phyloP scores from a whole-genome alignment of 2,888 invertebrate genomes.

The Epsilonema sp. region DNA sequence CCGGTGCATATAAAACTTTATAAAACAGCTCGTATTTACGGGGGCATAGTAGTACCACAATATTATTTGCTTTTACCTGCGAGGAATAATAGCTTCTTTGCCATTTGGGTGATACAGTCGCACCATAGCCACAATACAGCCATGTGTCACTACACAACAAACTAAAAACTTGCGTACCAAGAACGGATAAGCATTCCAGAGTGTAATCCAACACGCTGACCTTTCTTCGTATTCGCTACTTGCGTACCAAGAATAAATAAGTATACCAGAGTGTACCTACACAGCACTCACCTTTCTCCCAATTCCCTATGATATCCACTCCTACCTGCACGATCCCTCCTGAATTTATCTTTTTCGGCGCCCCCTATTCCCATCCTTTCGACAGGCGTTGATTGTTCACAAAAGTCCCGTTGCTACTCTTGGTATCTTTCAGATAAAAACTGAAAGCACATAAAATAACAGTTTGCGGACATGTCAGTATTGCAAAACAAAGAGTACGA shows the following conservation, averaged over 20 bases:
- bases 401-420: slow-evolving; percentile 96
- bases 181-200: too few relatives aligned
- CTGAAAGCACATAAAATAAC: slow-evolving; percentile 28
- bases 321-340: slow-evolving; percentile 98
- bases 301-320: slow-evolving; percentile 92
- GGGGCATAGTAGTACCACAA: too few relatives aligned
- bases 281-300: slow-evolving; percentile 46
- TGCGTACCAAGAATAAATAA: neutral
- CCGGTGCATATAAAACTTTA: too few relatives aligned
- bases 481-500: too few relatives aligned
- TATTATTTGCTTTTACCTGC: too few relatives aligned
- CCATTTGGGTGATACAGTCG: slow-evolving; percentile 84
- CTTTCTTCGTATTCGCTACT: neutral
- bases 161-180: too few relatives aligned
- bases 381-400: slow-evolving; percentile 79
- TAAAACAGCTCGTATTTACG: too few relatives aligned
- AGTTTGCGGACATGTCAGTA: too few relatives aligned
- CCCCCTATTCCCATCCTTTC: slow-evolving; percentile 55
- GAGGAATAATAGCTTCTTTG: slow-evolving; percentile 50
- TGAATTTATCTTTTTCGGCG: slow-evolving; percentile 70
- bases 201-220: neutral
- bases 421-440: slow-evolving; percentile 69
- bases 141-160: slow-evolving; percentile 59
- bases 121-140: slow-evolving; percentile 85
- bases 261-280: too few relatives aligned